A percentile compares a stretch with the other conserved stretches of the same genome.
phyloP scores from a whole-genome alignment of 2,113 vertebrate species.

The Prolemur simus region DNA sequence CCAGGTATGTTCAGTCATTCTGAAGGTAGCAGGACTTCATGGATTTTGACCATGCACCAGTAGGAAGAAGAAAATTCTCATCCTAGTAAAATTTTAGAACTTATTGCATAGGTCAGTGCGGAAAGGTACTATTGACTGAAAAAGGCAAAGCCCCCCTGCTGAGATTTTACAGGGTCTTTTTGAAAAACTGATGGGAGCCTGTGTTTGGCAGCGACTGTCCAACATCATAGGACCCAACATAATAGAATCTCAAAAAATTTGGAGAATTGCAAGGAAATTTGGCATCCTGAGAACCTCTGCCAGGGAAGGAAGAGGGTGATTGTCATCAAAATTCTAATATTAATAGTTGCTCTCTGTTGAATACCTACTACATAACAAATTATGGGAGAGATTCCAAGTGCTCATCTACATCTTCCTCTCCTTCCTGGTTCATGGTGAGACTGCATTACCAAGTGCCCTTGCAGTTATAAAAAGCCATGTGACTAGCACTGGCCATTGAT shows the following conservation, averaged over 20 bases:
- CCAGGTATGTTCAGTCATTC: neutral
- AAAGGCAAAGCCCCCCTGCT: neutral
- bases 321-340: neutral
- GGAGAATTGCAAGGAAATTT: neutral
- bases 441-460: neutral
- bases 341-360: neutral
- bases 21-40: neutral
- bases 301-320: neutral
- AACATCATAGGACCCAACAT: neutral
- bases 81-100: neutral
- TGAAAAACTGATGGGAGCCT: neutral
- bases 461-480: neutral
- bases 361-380: neutral
- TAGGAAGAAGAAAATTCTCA: neutral
- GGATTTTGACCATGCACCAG: neutral
- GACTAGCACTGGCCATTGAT: neutral
- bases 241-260: neutral
- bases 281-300: neutral
- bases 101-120: neutral
- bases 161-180: neutral
- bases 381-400: neutral
- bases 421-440: neutral
- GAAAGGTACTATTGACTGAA: neutral
- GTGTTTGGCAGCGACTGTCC: neutral
- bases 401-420: neutral